phyloP scores from a whole-genome alignment of 2,888 invertebrate genomes.

The Operophtera brumata region DNA sequence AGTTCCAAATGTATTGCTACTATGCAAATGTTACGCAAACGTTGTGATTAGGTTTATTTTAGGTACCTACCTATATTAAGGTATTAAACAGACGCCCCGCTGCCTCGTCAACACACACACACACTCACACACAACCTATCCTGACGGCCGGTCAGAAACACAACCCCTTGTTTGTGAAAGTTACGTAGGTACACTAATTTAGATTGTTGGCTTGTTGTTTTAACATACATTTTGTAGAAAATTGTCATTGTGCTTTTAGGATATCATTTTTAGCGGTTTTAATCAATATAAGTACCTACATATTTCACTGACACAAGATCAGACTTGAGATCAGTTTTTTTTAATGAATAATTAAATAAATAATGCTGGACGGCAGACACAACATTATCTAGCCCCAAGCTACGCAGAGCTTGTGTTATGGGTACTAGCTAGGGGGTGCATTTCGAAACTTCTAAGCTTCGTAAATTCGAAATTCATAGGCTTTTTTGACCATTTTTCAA shows the following conservation, averaged over 20 bases:
- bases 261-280: too few species aligned
- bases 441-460: too few species aligned
- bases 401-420: too few species aligned
- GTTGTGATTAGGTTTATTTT: constrained; percentile 22
- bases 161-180: constrained; percentile 16
- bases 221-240: constrained; percentile 1
- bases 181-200: constrained; percentile 12
- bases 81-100: constrained; percentile 35
- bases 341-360: too few species aligned
- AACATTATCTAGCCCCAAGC: too few species aligned
- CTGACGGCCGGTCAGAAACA: constrained; percentile 43
- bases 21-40: constrained; percentile 17
- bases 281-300: too few species aligned
- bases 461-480: too few species aligned
- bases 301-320: too few species aligned
- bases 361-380: too few species aligned
- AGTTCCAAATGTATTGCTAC: constrained; percentile 2
- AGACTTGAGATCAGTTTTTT: too few species aligned
- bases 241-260: background rate
- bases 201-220: background rate
- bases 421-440: too few species aligned
- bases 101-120: constrained; percentile 39
- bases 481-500: too few species aligned
- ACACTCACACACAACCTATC: constrained; percentile 11
- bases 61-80: constrained; percentile 9